Evolutionary conservation across 2,113 vertebrate genomes (phyloP).

Genomic region (Xenus cinereus): DNA sequence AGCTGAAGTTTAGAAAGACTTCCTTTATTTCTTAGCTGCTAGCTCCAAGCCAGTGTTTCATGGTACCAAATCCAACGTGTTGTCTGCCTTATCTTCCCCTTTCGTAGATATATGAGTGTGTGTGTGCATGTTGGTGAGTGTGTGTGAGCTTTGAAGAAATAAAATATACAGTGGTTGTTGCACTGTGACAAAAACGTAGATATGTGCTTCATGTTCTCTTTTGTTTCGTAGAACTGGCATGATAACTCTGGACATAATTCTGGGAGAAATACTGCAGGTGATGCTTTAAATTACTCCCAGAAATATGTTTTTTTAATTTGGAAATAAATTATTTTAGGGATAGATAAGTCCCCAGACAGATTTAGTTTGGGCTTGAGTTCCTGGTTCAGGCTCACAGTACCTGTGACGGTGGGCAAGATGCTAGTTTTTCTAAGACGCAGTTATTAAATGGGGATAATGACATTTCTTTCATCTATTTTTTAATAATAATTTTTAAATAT

Average conservation of each 20-base stretch:
- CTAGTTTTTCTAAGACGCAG: not conserved
- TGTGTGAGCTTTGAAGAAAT: not conserved
- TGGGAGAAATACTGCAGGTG: not conserved
- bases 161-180: not conserved
- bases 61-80: not conserved
- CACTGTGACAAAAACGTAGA: rapidly evolving
- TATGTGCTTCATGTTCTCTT: not conserved
- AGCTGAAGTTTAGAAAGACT: not conserved
- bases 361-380: not conserved
- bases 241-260: not conserved
- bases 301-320: not conserved
- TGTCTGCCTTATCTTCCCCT: not conserved
- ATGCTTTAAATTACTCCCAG: not conserved
- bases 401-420: not conserved
- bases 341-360: not conserved
- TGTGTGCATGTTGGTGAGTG: rapidly evolving
- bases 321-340: not conserved
- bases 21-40: not conserved
- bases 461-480: not conserved
- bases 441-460: not conserved
- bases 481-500: no score
- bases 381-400: not conserved
- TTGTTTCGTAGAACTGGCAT: not conserved
- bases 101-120: not conserved
- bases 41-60: not conserved